Evolutionary conservation across 2,797 vertebrate species (phyloP).

Genomic region (Acrossocheilus wenchowensis): DNA sequence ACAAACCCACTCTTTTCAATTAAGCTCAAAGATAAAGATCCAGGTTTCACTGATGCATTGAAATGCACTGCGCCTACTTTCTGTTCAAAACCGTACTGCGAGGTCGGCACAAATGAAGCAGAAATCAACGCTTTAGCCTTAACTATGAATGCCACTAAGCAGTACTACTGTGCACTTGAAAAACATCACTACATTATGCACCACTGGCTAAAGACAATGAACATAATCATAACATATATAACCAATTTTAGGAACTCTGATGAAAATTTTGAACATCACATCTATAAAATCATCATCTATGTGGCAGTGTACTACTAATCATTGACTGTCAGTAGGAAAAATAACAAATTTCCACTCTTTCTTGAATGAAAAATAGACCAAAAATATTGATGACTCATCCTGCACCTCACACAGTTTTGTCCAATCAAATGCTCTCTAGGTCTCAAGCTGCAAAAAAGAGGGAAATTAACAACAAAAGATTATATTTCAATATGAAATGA

Average conservation of each 20-base stretch:
- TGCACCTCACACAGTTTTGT: background rate
- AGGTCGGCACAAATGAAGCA: background rate
- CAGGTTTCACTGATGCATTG: slow-evolving; percentile 49
- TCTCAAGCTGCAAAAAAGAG: too few species aligned
- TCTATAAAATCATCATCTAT: background rate
- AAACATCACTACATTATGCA: slow-evolving; percentile 1
- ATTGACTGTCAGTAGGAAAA: background rate
- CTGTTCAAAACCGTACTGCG: background rate
- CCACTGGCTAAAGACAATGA: background rate
- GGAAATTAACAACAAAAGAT: background rate
- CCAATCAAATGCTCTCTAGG: background rate
- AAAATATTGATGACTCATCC: background rate
- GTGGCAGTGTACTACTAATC: background rate
- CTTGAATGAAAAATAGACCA: background rate
- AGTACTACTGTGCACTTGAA: background rate
- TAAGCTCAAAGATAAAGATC: slow-evolving; percentile 66
- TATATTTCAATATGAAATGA: background rate
- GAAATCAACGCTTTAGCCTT: background rate
- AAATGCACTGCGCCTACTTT: slow-evolving; percentile 27
- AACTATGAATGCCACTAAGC: background rate
- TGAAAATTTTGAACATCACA: background rate
- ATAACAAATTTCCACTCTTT: background rate
- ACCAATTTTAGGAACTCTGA: background rate
- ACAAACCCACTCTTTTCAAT: slow-evolving; percentile 69
- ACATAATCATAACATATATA: background rate